Evolutionary conservation across 2,113 vertebrate species (phyloP), one percentile per base, ranked within the genome.

Genomic region (Pterocles orientalis): DNA sequence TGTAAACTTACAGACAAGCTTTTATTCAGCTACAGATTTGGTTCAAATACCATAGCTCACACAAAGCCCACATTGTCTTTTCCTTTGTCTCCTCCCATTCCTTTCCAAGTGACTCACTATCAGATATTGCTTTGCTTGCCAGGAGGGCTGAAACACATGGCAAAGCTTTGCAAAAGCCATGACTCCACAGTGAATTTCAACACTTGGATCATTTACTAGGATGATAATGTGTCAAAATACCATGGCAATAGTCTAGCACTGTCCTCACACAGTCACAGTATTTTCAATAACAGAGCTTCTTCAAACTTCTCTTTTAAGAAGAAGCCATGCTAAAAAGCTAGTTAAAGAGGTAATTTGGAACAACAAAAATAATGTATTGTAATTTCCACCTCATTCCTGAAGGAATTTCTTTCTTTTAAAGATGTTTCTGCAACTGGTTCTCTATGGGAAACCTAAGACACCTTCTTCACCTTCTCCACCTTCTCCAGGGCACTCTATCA

Each of bases 11-110:
- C 73, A 97, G 66, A 77, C 77, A 97, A 97, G 65, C 17, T 92
- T 97, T 97, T 95, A 96, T 96, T 98, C 93, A 98, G 97, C 98
- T 98, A 97, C 90, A 98, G 97, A 95, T 97, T 97, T 92, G 96
- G 93, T 89, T 98, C 90, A 97, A 98, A 98, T 94, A 95, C 92
- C 84, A 56, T n/a, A 93, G 64, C 70, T 92, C 33, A 14, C 68
- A 85, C 39, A 84, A 90, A 96, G 68, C 34, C 64, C 60, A 86
- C 62, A 88, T 96, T 95, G 66, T 87, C 76, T 95, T 95, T 76
- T 64, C 34, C 29, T 56, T 85, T 88, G 86, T 89, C 71, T 97
- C 47, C 26, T 92, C 86, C 89, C 34, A 65, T 81, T 78, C 84
- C 43, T 66, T 45, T 78, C 15, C 70, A 90, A 96, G 82, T 4